A percentile compares a stretch with the other conserved stretches of the same genome.
Conservation (phyloP, 2,797 vertebrate species). For the Melanotaenia boesemani region DNA sequence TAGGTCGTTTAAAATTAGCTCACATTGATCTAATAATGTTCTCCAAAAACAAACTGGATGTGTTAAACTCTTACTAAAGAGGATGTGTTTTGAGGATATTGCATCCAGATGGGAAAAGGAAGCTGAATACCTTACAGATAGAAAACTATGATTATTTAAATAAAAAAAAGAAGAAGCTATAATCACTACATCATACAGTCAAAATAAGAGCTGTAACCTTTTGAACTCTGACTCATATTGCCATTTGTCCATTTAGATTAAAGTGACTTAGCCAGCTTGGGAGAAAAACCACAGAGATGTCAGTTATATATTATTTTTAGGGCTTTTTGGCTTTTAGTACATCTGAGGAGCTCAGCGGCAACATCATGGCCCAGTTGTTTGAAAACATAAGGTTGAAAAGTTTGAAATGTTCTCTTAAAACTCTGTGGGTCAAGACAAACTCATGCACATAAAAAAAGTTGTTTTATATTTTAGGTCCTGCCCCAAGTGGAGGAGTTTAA, state of each 20-base stretch:
- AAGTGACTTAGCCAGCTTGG: not conserved
- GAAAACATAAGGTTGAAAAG: not conserved
- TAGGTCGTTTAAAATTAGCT: conserved; percentile 2
- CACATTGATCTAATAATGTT: not conserved
- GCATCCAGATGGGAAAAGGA: too few species aligned
- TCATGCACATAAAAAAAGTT: too few species aligned
- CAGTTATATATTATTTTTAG: not conserved
- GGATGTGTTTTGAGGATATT: too few species aligned
- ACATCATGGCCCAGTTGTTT: not conserved
- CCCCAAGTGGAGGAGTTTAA: too few species aligned
- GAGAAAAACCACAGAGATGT: not conserved
- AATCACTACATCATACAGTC: not conserved
- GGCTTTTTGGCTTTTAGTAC: not conserved
- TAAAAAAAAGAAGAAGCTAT: too few species aligned
- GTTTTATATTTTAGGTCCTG: too few species aligned
- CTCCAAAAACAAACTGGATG: not conserved
- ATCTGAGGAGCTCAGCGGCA: not conserved
- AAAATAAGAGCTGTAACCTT: not conserved
- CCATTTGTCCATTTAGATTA: not conserved
- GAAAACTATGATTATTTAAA: too few species aligned
- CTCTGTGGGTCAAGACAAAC: too few species aligned
- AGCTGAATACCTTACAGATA: too few species aligned
- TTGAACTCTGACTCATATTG: not conserved
- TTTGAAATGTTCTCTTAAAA: too few species aligned
- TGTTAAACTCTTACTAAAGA: not conserved